These are phyloP conservation scores for Aspidapion aeneum DNA, from an alignment of 2,888 invertebrate species.

Conservation along the genomic window DNA sequence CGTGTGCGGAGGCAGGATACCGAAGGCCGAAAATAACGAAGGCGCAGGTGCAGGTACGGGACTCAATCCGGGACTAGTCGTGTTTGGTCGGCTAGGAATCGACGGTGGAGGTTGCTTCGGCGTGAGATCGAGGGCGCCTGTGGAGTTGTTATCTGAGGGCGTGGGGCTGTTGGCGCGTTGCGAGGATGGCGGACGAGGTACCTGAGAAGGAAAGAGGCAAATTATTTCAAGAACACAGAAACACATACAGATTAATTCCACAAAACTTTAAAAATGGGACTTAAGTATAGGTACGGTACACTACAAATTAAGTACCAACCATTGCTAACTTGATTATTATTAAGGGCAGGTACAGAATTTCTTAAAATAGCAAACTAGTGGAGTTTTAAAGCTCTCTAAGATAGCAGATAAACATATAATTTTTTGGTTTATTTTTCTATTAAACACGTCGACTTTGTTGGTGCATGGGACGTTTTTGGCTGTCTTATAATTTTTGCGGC, in stretches of 20 bases:
- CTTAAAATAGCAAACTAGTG: too few species aligned
- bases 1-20: conserved; percentile 59
- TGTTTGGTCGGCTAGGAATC: conserved; percentile 26
- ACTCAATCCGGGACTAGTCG: conserved; percentile 38
- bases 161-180: conserved; percentile 47
- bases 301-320: conserved; percentile 2
- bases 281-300: too few species aligned
- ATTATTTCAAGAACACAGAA: not conserved
- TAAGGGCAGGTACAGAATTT: too few species aligned
- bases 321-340: too few species aligned
- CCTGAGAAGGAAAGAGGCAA: conserved; percentile 32
- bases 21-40: conserved; percentile 50
- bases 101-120: conserved; percentile 45
- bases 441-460: too few species aligned
- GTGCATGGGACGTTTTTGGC: too few species aligned
- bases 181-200: conserved; percentile 49
- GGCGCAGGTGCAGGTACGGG: conserved; percentile 42
- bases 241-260: not conserved
- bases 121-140: conserved; percentile 58
- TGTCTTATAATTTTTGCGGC: too few species aligned
- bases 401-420: too few species aligned
- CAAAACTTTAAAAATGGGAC: too few species aligned
- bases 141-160: conserved; percentile 51
- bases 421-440: too few species aligned
- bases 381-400: too few species aligned